Conservation (phyloP, 2,797 vertebrate genomes). For the Tapirus indicus region DNA sequence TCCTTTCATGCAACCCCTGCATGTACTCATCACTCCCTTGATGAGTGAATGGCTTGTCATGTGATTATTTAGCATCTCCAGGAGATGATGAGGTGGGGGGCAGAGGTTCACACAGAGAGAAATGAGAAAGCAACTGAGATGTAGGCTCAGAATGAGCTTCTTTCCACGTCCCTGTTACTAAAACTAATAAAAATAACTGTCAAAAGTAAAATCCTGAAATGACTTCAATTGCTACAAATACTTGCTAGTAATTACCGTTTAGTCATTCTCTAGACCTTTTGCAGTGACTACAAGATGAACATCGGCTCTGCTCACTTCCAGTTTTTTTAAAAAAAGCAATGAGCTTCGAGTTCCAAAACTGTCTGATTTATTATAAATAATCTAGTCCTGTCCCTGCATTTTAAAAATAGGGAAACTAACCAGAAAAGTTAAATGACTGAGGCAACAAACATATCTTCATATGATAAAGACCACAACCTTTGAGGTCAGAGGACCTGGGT, state of each 20-base stretch:
- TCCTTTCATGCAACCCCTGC: background rate
- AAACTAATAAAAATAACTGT: slow-evolving; percentile 60
- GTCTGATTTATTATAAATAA: slow-evolving; percentile 20
- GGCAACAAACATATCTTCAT: background rate
- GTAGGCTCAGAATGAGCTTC: background rate
- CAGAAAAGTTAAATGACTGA: background rate
- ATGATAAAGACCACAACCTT: background rate
- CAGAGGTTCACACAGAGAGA: background rate
- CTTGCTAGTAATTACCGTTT: slow-evolving; percentile 9
- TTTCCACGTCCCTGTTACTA: background rate
- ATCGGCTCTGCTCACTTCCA: background rate
- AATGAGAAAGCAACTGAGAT: slow-evolving; percentile 14
- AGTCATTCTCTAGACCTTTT: slow-evolving; percentile 67
- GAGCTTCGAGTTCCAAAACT: background rate
- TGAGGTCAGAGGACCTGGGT: background rate
- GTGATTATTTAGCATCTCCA: slow-evolving; percentile 16
- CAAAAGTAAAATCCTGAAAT: slow-evolving; percentile 68
- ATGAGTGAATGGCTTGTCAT: background rate
- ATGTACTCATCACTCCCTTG: background rate
- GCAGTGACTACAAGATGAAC: background rate
- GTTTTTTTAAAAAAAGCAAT: background rate
- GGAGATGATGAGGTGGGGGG: background rate
- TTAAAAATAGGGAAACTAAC: slow-evolving; percentile 8
- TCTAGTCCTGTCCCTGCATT: background rate
- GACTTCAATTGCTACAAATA: slow-evolving; percentile 66